These are phyloP conservation scores for Thymelicus acteon DNA, from an alignment of 2,888 invertebrate genomes.

Conservation along the genomic window DNA sequence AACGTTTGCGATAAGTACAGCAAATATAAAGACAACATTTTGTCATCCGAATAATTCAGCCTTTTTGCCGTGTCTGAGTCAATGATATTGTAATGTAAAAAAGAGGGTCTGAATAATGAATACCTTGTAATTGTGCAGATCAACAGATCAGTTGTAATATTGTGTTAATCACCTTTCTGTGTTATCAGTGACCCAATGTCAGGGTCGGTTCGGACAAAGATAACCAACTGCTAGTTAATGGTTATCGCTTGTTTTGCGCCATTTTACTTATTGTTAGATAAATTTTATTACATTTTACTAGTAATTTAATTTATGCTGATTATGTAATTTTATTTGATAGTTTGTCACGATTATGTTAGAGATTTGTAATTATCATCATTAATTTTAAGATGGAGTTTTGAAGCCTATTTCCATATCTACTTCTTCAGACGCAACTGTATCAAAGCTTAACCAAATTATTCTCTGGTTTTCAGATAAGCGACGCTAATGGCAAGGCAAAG, in stretches of 20 bases:
- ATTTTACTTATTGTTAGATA: neutral
- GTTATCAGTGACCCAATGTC: conserved; percentile 7
- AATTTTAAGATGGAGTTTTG: too few species aligned
- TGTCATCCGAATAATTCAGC: too few species aligned
- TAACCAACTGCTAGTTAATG: neutral
- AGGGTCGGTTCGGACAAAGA: neutral
- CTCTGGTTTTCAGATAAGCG: conserved; percentile 53
- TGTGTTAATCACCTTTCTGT: neutral
- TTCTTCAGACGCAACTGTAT: too few species aligned
- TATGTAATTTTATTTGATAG: neutral
- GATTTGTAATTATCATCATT: neutral
- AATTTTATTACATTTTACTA: neutral
- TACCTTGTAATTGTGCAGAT: neutral
- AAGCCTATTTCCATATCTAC: too few species aligned
- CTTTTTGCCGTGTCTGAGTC: neutral
- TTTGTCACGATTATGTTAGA: neutral
- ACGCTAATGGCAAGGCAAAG: conserved; percentile 75
- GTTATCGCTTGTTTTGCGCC: neutral
- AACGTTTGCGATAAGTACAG: too few species aligned
- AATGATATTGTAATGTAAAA: too few species aligned
- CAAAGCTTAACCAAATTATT: neutral
- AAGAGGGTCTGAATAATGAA: too few species aligned
- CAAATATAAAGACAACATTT: too few species aligned
- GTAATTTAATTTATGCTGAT: neutral
- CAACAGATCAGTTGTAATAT: neutral